A percentile compares a stretch with the other conserved stretches of the same genome.
These are phyloP conservation scores for Parascotia fuliginaria DNA, from an alignment of 2,888 invertebrate species.

Conservation along the genomic window DNA sequence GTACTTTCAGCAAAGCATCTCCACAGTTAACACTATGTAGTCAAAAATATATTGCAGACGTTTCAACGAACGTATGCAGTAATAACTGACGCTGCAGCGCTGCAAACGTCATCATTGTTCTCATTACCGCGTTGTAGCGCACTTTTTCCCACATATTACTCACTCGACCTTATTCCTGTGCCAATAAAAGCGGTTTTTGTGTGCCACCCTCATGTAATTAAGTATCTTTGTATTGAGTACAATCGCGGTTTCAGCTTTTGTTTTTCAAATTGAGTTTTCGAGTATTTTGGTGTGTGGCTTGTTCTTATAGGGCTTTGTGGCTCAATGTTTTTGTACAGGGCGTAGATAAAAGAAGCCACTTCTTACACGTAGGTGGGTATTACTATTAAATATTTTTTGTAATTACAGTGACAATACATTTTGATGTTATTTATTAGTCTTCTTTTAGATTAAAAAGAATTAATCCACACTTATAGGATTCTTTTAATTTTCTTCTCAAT, in stretches of 20 bases:
- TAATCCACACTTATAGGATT: too few relatives aligned
- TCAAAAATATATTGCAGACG: conserved; percentile 21
- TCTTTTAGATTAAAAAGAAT: too few relatives aligned
- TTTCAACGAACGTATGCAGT: conserved; percentile 42
- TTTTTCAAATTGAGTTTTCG: conserved; percentile 33
- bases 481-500: too few relatives aligned
- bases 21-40: background rate
- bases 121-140: conserved; percentile 52
- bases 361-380: too few relatives aligned
- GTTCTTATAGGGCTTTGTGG: conserved; percentile 14
- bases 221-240: conserved; percentile 41
- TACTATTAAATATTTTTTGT: too few relatives aligned
- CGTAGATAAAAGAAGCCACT: background rate
- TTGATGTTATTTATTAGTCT: too few relatives aligned
- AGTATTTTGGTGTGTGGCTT: conserved; percentile 31
- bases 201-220: conserved; percentile 34
- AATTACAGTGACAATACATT: too few relatives aligned
- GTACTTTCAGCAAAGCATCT: background rate
- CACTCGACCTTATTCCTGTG: conserved; percentile 44
- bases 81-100: conserved; percentile 46
- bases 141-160: conserved; percentile 40
- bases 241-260: conserved; percentile 32
- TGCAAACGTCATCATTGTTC: conserved; percentile 55
- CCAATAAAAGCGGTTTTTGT: conserved; percentile 37
- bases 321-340: background rate